Evolutionary conservation across 1,140 invertebrate genomes (phyloP), one percentile per base, ranked within the genome.

Genomic region (Saccostrea echinata): DNA sequence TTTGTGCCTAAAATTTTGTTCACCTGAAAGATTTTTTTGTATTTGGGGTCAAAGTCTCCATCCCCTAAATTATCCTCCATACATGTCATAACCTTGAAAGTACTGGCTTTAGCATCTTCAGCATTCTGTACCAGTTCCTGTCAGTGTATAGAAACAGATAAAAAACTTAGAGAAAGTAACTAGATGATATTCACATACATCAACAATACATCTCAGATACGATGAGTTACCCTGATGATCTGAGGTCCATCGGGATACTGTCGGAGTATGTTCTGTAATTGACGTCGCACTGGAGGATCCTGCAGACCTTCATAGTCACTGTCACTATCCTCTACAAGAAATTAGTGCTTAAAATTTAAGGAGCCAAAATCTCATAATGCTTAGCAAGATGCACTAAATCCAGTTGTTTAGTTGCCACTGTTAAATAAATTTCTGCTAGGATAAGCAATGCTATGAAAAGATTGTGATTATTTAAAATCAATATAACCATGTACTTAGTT

Each of bases 91-190:
- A 86, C 43, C 35, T 80, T 86, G 18, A 86, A 53, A 21, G 18
- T 21, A 30, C 61, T 52, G 64, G 85, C 85, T 64, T 86, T 52
- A 21, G 85, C 85, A 52, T 86, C 85, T 51, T 86, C 85, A 8
- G 85, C 85, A 52, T 86, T 86, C 35, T 86, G 85, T 11, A 86
- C 85, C 64, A 86, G 51, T 27, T 86, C 85, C 85, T 86, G 64
- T 61, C 55, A 61, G 18, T 21, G 4, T 2, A n/a, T 21, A 21
- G 55, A 61, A 61, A 61, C 55, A 61, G n/a, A 43, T 43, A n/a
- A 8, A n/a, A n/a, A n/a, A 43, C 9, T 43, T 9, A 8, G 9
- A 8, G 6, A 43, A 9, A 43, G 43, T 43, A 8, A 43, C 43
- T 43, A 8, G 6, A 43, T 8, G 9, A 43, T 43, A 8, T 43